phyloP scores from a whole-genome alignment of 1,140 invertebrate genomes.

The Theocolax elegans region DNA sequence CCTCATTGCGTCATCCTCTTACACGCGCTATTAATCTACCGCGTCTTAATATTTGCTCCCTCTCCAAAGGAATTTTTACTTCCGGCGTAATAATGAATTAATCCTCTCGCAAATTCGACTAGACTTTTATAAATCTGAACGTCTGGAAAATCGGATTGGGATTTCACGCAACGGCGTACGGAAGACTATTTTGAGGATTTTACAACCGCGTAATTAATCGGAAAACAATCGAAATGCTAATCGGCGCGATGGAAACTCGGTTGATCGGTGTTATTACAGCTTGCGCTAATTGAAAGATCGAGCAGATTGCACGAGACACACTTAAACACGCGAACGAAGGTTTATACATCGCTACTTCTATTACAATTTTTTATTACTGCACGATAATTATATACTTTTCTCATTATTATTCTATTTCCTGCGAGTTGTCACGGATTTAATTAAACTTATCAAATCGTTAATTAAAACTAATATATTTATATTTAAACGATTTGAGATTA shows the following conservation, averaged over 20 bases:
- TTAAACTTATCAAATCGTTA: no score
- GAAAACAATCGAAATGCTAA: constrained; percentile 49
- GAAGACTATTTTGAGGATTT: background rate
- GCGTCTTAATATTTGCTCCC: constrained; percentile 7
- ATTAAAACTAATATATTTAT: no score
- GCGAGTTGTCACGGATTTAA: no score
- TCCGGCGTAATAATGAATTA: no score
- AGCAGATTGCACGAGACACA: background rate
- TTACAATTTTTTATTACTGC: no score
- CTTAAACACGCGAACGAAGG: constrained; percentile 19
- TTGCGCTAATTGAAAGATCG: constrained; percentile 41
- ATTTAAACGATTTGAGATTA: no score
- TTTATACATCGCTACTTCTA: no score
- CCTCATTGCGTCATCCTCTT: background rate
- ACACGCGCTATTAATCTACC: constrained; percentile 1
- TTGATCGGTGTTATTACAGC: constrained; percentile 39
- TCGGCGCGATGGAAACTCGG: constrained; percentile 33
- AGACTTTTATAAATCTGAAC: background rate
- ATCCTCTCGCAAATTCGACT: background rate
- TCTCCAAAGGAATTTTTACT: no score
- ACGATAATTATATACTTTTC: no score
- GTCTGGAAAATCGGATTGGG: background rate
- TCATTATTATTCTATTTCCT: no score
- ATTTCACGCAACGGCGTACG: background rate
- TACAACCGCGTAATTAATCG: constrained; percentile 40